Conservation (phyloP, 1,140 invertebrate genomes). For the Apis mellifera region Amel_HAv3.1 CM009936.2:8863501-8864000, state of each 20-base stretch:
- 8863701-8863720: slow-evolving; percentile 98
- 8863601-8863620: too few relatives aligned
- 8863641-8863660: too few relatives aligned
- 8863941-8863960: slow-evolving; percentile 69
- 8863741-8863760: slow-evolving; percentile 97
- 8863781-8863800: slow-evolving; percentile 97
- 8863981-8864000: slow-evolving; percentile 55
- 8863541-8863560: too few relatives aligned
- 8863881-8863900: slow-evolving; percentile 80
- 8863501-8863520: too few relatives aligned
- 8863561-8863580: too few relatives aligned
- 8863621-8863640: too few relatives aligned
- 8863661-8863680: slow-evolving; percentile 70
- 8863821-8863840: slow-evolving; percentile 99
- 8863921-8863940: slow-evolving; percentile 81
- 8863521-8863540: too few relatives aligned
- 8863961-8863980: slow-evolving; percentile 61
- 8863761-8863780: slow-evolving; percentile 99
- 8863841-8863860: slow-evolving; percentile 93
- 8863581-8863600: too few relatives aligned
- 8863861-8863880: slow-evolving; percentile 87
- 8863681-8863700: slow-evolving; percentile 97
- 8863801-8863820: slow-evolving; percentile 98
- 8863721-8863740: slow-evolving; percentile 98
- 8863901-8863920: slow-evolving; percentile 77